These are phyloP conservation scores for Acromyrmex charruanus DNA, from an alignment of 1,140 invertebrate species.

Conservation along the genomic window DNA sequence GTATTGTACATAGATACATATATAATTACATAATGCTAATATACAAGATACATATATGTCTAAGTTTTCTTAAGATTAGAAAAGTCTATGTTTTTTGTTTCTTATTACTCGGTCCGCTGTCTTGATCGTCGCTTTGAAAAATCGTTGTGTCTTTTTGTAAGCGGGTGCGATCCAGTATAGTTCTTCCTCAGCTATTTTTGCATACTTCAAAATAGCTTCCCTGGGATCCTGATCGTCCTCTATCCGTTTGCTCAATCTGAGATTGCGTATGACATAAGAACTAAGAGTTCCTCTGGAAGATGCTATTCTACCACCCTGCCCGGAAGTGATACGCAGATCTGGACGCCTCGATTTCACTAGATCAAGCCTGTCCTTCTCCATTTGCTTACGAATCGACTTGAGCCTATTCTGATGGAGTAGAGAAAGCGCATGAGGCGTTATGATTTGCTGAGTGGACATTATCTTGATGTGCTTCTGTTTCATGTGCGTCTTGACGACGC, in stretches of 20 bases:
- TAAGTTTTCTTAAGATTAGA: slow-evolving; percentile 81
- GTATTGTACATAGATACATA: not conserved
- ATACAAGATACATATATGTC: slow-evolving; percentile 8
- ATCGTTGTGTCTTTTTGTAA: slow-evolving; percentile 94
- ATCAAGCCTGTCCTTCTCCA: slow-evolving; percentile 97
- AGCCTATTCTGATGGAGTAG: slow-evolving; percentile 97
- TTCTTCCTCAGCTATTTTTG: slow-evolving; percentile 98
- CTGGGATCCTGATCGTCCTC: slow-evolving; percentile 98
- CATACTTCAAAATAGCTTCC: slow-evolving; percentile 98
- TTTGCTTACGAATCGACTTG: slow-evolving; percentile 95
- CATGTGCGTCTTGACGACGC: slow-evolving; percentile 93
- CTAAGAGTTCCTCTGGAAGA: slow-evolving; percentile 98
- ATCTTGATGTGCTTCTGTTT: slow-evolving; percentile 95
- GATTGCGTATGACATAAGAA: slow-evolving; percentile 98
- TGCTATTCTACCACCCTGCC: slow-evolving; percentile 95
- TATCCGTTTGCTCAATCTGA: slow-evolving; percentile 97
- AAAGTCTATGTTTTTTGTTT: slow-evolving; percentile 84
- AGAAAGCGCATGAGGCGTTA: slow-evolving; percentile 98
- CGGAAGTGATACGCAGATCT: slow-evolving; percentile 97
- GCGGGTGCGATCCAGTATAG: slow-evolving; percentile 98
- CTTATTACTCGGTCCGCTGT: slow-evolving; percentile 87
- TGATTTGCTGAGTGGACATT: slow-evolving; percentile 96
- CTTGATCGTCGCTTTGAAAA: slow-evolving; percentile 89
- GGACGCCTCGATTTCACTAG: slow-evolving; percentile 96
- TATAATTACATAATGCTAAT: not conserved